Conservation (phyloP, 2,113 vertebrate species). For the Microtus ochrogaster region DNA sequence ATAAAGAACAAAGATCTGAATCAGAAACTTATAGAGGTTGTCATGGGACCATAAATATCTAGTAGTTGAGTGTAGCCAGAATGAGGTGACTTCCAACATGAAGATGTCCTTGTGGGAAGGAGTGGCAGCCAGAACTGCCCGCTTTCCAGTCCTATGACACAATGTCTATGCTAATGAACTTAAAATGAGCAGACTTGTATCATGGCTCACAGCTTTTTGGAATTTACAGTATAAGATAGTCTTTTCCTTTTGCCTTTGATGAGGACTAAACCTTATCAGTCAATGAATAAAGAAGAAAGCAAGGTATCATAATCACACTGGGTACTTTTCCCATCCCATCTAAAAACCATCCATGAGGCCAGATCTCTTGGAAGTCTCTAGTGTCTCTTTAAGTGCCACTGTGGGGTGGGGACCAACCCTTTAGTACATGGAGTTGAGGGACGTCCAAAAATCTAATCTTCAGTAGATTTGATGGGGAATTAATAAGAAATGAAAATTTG, state of each 20-base stretch:
- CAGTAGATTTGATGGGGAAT: neutral
- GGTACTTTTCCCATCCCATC: too few species aligned
- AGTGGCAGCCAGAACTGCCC: neutral
- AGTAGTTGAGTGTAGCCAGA: neutral
- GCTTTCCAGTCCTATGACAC: neutral
- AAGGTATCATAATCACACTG: neutral
- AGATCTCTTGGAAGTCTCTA: neutral
- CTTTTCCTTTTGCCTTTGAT: neutral
- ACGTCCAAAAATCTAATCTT: neutral
- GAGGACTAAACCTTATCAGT: neutral
- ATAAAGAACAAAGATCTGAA: neutral
- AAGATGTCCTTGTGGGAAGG: neutral
- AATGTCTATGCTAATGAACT: neutral
- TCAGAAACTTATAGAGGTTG: neutral
- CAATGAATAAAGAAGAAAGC: neutral
- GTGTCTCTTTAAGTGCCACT: neutral
- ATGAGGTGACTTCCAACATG: neutral
- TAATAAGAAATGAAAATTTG: neutral
- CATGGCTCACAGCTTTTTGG: too few species aligned
- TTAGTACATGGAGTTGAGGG: neutral
- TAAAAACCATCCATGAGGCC: neutral
- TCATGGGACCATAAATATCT: neutral
- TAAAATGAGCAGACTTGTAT: neutral
- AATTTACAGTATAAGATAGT: neutral
- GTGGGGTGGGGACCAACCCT: too few species aligned